These are phyloP conservation scores for Dendrocincla tyrannina DNA, from an alignment of 2,797 vertebrate genomes.

Conservation along the genomic window DNA sequence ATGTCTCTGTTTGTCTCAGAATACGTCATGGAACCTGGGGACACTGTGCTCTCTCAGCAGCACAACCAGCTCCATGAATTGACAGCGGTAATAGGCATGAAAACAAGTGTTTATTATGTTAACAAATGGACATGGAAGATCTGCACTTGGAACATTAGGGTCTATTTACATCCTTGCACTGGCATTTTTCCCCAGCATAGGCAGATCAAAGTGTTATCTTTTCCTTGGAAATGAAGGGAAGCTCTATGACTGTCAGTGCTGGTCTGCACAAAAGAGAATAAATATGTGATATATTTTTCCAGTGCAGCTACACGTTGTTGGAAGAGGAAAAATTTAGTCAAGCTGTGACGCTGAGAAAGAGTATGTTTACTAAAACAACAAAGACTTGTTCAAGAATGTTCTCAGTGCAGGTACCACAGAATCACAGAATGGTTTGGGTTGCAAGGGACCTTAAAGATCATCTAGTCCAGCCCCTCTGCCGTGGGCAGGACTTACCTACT, in stretches of 20 bases:
- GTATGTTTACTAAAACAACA: not conserved
- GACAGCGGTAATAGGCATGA: not conserved
- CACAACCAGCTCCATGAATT: not conserved
- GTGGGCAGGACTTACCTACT: not conserved
- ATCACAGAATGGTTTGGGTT: not conserved
- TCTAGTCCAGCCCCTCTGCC: not conserved
- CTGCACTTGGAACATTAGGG: not conserved
- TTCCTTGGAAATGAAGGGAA: not conserved
- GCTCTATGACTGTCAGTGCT: not conserved
- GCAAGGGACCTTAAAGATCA: not conserved
- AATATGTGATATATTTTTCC: not conserved
- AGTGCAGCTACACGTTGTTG: not conserved
- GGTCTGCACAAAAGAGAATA: not conserved
- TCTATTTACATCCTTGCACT: not conserved
- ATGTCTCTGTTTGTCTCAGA: not conserved
- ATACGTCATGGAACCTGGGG: not conserved
- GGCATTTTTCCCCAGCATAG: not conserved
- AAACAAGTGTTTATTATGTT: not conserved
- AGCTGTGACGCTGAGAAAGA: not conserved
- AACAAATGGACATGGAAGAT: not conserved
- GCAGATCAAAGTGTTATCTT: not conserved
- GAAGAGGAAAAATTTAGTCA: not conserved
- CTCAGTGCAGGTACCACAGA: not conserved
- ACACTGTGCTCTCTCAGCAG: not conserved
- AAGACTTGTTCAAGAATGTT: not conserved